A percentile compares a stretch with the other conserved stretches of the same genome.
These are phyloP conservation scores for Unio delphinus DNA, from an alignment of 2,888 invertebrate genomes.

Conservation along the genomic window DNA sequence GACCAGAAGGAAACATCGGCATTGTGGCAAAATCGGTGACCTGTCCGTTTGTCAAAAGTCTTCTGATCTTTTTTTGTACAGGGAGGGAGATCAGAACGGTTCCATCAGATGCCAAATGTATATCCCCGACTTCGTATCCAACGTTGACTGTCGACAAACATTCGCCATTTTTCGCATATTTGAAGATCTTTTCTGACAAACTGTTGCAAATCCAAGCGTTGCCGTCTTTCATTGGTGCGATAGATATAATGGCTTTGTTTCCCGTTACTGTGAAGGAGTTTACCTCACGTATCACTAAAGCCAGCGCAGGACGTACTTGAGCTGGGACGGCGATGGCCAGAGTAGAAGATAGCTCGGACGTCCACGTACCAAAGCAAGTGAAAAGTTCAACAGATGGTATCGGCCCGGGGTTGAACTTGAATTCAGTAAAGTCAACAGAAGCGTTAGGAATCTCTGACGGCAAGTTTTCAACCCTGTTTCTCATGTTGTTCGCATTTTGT, in stretches of 20 bases:
- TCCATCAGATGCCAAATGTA: constrained; percentile 29
- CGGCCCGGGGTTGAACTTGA: constrained; percentile 34
- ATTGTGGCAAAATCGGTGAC: constrained; percentile 27
- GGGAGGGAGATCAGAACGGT: constrained; percentile 36
- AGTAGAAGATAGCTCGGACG: constrained; percentile 32
- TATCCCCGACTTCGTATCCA: constrained; percentile 29
- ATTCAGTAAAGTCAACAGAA: constrained; percentile 31
- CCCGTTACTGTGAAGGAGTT: constrained; percentile 29
- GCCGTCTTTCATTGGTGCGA: constrained; percentile 31
- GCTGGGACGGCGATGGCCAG: constrained; percentile 29
- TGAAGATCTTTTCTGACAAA: constrained; percentile 30
- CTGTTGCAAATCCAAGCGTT: constrained; percentile 39
- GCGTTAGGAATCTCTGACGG: constrained; percentile 29
- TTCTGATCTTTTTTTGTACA: constrained; percentile 26
- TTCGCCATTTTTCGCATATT: constrained; percentile 30
- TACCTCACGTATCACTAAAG: constrained; percentile 28
- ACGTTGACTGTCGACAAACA: constrained; percentile 25
- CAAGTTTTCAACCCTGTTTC: constrained; percentile 31
- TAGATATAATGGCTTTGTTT: constrained; percentile 35
- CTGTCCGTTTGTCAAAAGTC: constrained; percentile 28
- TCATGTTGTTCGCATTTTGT: constrained; percentile 32
- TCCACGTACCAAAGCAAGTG: constrained; percentile 36
- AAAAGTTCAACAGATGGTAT: constrained; percentile 31
- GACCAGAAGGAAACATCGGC: constrained; percentile 29
- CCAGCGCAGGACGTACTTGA: constrained; percentile 35